Percentiles rank a stretch among this genome's conserved stretches.
Evolutionary conservation across 2,797 vertebrate species (phyloP).

Genomic region (Myotis pilosus): DNA sequence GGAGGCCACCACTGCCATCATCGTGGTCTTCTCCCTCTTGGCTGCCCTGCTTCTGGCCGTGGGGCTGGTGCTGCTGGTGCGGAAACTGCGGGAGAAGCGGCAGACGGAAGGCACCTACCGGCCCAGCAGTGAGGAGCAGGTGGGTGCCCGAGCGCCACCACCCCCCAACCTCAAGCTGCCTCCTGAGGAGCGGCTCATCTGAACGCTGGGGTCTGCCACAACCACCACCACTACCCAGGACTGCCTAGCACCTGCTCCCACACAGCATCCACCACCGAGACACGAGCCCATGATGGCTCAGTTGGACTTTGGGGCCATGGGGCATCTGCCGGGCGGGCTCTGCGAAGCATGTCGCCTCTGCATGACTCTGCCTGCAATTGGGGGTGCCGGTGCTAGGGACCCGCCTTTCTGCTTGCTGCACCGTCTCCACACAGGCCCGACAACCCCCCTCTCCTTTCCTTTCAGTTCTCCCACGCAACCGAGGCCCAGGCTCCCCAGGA

Average conservation of each 20-base stretch:
- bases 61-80: conserved; percentile 83
- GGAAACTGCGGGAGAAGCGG: conserved; percentile 91
- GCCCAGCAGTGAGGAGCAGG: conserved; percentile 92
- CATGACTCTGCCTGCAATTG: conserved; percentile 55
- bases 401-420: not conserved
- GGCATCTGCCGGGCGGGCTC: not conserved
- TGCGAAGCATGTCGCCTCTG: conserved; percentile 51
- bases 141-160: conserved; percentile 83
- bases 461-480: conserved; percentile 73
- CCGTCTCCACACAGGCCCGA: not conserved
- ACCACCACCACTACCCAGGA: not conserved
- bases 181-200: conserved; percentile 95
- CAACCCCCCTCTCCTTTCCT: conserved; percentile 67
- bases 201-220: conserved; percentile 52
- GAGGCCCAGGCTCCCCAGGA: conserved; percentile 72
- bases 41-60: conserved; percentile 83
- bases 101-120: conserved; percentile 94
- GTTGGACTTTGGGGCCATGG: conserved; percentile 24
- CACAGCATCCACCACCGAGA: not conserved
- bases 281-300: not conserved
- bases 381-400: conserved; percentile 17
- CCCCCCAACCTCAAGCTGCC: conserved; percentile 89
- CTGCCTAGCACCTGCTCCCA: not conserved
- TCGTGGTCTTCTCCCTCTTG: conserved; percentile 89
- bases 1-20: conserved; percentile 86